Percentiles rank a stretch among this genome's conserved stretches.
Evolutionary conservation across 1,140 invertebrate species (phyloP).

Genomic region (Meloidogyne floridensis): DNA sequence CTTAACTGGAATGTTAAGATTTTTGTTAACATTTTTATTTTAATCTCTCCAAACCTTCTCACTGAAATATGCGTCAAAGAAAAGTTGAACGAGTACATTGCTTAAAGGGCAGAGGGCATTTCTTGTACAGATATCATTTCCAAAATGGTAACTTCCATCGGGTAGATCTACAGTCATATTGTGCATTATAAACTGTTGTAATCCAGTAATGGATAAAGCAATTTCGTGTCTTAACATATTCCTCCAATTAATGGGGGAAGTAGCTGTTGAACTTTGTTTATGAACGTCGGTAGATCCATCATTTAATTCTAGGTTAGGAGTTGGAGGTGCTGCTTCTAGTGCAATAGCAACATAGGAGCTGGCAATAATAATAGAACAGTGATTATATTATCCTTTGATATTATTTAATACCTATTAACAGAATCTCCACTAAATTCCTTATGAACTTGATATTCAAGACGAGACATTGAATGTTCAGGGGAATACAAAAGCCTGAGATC

Average conservation of each 20-base stretch:
- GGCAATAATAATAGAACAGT: neutral
- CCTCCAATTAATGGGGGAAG: constrained; percentile 14
- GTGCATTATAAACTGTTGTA: constrained; percentile 53
- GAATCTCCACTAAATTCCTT: constrained; percentile 63
- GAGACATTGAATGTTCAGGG: constrained; percentile 57
- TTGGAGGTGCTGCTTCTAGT: constrained; percentile 45
- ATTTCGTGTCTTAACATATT: constrained; percentile 56
- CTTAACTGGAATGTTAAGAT: constrained; percentile 49
- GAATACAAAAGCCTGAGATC: constrained; percentile 64
- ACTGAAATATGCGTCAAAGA: constrained; percentile 61
- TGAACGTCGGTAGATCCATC: neutral
- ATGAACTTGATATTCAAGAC: constrained; percentile 61
- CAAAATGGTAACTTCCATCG: constrained; percentile 55
- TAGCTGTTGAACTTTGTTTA: neutral
- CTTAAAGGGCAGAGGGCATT: constrained; percentile 52
- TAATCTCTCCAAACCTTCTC: constrained; percentile 49
- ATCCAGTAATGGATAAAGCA: constrained; percentile 45
- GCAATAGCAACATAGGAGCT: constrained; percentile 59
- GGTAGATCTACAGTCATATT: constrained; percentile 59
- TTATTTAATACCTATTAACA: constrained; percentile 51
- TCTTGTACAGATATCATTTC: constrained; percentile 54
- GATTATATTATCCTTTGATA: neutral
- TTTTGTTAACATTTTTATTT: neutral
- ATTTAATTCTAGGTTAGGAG: neutral
- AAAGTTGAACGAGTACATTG: constrained; percentile 59